Evolutionary conservation across 2,113 vertebrate species (phyloP).

Genomic region (Aplodontia rufa): DNA sequence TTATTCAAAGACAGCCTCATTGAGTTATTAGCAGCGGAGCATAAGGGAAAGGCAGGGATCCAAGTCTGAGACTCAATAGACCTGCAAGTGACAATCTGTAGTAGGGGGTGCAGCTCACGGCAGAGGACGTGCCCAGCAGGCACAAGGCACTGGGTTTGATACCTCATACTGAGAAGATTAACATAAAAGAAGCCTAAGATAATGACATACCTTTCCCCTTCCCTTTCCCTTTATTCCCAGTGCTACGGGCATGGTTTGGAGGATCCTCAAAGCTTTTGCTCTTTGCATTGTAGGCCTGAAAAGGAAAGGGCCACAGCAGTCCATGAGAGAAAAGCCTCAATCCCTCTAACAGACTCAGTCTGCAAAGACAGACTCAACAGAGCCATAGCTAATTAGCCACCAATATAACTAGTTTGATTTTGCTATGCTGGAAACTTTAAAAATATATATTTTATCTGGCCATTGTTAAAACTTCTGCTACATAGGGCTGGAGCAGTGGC

Average conservation of each 20-base stretch:
- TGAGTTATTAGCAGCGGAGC: too few relatives aligned
- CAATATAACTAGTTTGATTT: not conserved
- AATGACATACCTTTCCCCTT: constrained; percentile 93
- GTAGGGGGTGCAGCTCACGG: too few relatives aligned
- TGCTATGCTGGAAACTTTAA: not conserved
- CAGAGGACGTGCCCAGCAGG: too few relatives aligned
- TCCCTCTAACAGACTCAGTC: not conserved
- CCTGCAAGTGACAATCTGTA: too few relatives aligned
- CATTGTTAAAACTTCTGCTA: not conserved
- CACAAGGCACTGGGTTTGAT: not conserved
- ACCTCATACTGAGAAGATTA: too few relatives aligned
- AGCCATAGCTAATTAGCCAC: not conserved
- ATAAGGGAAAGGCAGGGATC: not conserved
- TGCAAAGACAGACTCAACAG: not conserved
- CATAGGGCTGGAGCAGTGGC: not conserved
- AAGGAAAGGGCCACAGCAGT: not conserved
- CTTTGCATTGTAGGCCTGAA: constrained; percentile 95
- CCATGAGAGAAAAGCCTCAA: not conserved
- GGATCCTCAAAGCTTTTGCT: constrained; percentile 96
- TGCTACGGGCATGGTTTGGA: constrained; percentile 94
- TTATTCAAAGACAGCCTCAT: fast-evolving
- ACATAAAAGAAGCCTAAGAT: not conserved
- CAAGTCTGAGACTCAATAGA: too few relatives aligned
- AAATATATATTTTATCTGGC: not conserved
- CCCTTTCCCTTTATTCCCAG: constrained; percentile 93